Percentiles rank a stretch among this genome's conserved stretches.
Conservation (phyloP, 2,888 invertebrate species). For the Hemicrepidius hirtus region DNA sequence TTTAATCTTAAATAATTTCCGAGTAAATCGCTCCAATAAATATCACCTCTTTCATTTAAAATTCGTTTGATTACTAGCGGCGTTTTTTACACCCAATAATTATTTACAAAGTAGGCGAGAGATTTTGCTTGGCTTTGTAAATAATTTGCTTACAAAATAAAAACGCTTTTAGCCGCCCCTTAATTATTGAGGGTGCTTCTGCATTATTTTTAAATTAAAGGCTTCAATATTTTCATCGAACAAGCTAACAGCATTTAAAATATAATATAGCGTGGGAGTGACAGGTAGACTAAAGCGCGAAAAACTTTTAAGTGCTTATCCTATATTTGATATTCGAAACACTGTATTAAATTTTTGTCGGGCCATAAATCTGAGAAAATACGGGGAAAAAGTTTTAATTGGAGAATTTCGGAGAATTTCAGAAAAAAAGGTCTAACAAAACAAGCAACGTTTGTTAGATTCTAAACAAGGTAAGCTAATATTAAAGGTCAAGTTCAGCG, state of each 20-base stretch:
- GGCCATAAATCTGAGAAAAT: conserved; percentile 1
- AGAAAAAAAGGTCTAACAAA: too few species aligned
- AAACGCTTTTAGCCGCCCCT: conserved; percentile 25
- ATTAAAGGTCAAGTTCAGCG: too few species aligned
- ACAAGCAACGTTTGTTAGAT: too few species aligned
- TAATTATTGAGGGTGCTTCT: background rate
- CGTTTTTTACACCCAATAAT: too few species aligned
- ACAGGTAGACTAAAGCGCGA: conserved; percentile 7
- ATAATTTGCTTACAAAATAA: conserved; percentile 3
- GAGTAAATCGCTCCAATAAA: too few species aligned
- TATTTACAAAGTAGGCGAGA: too few species aligned
- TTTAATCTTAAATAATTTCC: too few species aligned
- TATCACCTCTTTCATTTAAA: too few species aligned
- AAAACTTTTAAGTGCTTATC: conserved; percentile 28
- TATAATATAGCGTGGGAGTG: conserved; percentile 6
- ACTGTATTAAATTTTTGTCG: too few species aligned
- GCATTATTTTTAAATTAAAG: conserved; percentile 24
- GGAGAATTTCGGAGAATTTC: background rate
- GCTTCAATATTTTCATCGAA: conserved; percentile 25
- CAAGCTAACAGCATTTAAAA: conserved; percentile 15
- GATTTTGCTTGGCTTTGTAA: too few species aligned
- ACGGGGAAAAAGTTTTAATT: background rate
- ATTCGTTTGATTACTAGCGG: too few species aligned
- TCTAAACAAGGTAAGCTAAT: too few species aligned
- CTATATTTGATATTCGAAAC: conserved; percentile 3